phyloP scores from a whole-genome alignment of 2,113 vertebrate genomes.

The Eurypyga helias region DNA sequence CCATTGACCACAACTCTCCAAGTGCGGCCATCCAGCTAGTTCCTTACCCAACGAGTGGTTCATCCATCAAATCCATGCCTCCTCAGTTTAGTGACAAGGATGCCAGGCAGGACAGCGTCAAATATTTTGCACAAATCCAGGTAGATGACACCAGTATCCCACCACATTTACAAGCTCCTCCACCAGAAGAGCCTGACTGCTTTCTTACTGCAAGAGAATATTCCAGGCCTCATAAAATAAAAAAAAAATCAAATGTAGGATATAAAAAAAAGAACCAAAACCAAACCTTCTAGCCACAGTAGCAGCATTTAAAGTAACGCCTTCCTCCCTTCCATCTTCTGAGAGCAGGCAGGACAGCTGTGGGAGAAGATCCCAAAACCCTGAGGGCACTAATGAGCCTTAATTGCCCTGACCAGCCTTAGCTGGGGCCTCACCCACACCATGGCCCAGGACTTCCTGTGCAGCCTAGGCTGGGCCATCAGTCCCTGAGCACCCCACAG shows the following conservation, averaged over 20 bases:
- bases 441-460: neutral
- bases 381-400: neutral
- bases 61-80: too few species aligned
- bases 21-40: too few species aligned
- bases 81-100: too few species aligned
- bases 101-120: too few species aligned
- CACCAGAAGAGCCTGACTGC: neutral
- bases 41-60: too few species aligned
- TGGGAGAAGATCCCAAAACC: neutral
- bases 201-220: neutral
- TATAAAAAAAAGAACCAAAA: neutral
- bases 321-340: neutral
- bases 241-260: fast-evolving
- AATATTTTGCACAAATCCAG: too few species aligned
- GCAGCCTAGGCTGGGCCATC: neutral
- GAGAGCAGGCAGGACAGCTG: neutral
- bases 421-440: neutral
- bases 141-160: neutral
- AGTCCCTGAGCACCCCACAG: neutral
- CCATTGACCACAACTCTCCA: too few species aligned
- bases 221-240: neutral
- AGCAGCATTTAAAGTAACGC: neutral
- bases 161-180: neutral
- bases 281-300: fast-evolving
- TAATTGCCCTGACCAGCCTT: neutral